These are phyloP conservation scores for Actinopyga echinites DNA, from an alignment of 53 echinoderm and acorn worm species.

Conservation along the genomic window DNA sequence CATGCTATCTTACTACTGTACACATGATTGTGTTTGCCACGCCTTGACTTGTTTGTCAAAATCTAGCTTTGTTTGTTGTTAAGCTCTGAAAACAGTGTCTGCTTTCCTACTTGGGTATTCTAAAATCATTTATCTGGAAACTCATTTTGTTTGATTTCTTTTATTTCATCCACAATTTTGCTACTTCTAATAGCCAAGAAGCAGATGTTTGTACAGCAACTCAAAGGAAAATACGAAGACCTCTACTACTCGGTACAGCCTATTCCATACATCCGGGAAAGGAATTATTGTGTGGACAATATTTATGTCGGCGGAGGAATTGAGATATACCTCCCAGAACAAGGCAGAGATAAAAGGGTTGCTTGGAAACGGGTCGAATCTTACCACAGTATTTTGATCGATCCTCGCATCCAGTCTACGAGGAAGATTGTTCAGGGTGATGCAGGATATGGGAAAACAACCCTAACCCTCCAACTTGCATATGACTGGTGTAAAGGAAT, in stretches of 20 bases:
- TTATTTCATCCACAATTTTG: not conserved
- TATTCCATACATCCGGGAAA: not conserved
- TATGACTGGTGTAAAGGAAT: not conserved
- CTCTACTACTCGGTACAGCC: not conserved
- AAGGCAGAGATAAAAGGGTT: not conserved
- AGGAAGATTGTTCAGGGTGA: not conserved
- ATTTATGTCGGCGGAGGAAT: constrained; percentile 1
- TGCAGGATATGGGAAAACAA: not conserved
- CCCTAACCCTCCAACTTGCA: not conserved
- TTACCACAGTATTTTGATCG: not conserved
- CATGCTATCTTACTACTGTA: too few species aligned
- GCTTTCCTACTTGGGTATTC: too few species aligned
- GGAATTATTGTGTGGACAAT: not conserved
- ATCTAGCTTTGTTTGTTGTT: too few species aligned
- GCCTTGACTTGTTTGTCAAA: too few species aligned
- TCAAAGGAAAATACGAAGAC: not conserved
- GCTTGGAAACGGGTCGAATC: not conserved
- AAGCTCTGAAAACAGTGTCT: too few species aligned
- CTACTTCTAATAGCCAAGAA: not conserved
- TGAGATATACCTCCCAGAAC: not conserved
- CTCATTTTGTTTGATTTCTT: too few species aligned
- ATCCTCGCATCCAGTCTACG: not conserved
- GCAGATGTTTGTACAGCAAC: not conserved
- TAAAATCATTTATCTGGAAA: too few species aligned
- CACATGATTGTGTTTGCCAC: too few species aligned